These are phyloP conservation scores for Struthio camelus DNA, from an alignment of 2,113 vertebrate genomes.

Conservation along the genomic window DNA sequence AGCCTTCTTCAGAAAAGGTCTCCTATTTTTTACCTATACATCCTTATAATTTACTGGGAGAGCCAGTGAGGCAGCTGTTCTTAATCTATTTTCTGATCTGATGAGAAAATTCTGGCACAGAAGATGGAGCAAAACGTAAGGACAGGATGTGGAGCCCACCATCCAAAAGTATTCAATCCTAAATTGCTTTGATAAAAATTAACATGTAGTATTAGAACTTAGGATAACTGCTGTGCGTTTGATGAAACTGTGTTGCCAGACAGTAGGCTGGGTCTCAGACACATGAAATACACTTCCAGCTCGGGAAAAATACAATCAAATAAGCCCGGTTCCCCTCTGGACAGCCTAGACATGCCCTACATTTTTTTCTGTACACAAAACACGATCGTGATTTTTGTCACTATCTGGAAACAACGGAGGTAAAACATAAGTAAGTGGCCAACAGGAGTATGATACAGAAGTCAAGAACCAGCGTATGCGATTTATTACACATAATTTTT, in stretches of 20 bases:
- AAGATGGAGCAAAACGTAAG: not conserved
- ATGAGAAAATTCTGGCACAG: not conserved
- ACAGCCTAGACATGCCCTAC: not conserved
- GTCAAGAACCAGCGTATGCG: not conserved
- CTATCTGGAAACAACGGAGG: not conserved
- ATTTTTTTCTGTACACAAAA: not conserved
- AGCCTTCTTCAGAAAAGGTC: not conserved
- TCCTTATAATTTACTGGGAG: fast-evolving
- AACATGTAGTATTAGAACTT: not conserved
- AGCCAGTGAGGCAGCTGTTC: not conserved
- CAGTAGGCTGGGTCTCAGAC: not conserved
- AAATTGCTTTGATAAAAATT: not conserved
- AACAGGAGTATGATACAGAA: not conserved
- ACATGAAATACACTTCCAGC: not conserved
- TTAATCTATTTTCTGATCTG: not conserved
- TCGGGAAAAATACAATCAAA: not conserved
- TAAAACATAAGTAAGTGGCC: not conserved
- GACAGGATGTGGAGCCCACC: not conserved
- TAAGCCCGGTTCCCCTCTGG: not conserved
- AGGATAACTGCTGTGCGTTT: not conserved
- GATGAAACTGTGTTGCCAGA: not conserved
- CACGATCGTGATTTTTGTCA: not conserved
- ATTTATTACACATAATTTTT: not conserved
- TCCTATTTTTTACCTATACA: not conserved
- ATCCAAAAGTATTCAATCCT: not conserved